Base-by-base conservation (phyloP, 2,888 invertebrate genomes). In the Lasioglossum villosulum region DNA sequence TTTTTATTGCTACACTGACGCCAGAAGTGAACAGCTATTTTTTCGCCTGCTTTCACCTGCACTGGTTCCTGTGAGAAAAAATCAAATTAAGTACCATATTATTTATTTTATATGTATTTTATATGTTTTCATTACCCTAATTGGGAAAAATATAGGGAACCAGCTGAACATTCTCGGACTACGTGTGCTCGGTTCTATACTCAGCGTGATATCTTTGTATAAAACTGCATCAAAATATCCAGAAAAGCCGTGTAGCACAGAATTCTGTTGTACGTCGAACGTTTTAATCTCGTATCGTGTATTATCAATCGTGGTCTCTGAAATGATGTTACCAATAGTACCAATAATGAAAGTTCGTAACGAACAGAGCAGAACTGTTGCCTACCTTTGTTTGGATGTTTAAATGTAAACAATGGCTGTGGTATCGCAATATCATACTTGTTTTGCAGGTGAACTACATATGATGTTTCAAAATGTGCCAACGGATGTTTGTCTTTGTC, bases 121-220 rank as follows among this genome's bases (percentile, higher is more conserved):
- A 16, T 76, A 75, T 74, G 42, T 68, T n/a, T 71, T 63, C 92
- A 95, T 95, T 95, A 98, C 98, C 95, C 96, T 96, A 72, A 99
- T 96, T 14, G 99, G 99, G 94, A 99, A 99, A 92, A 98, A 98
- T 88, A 99, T 98, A 10, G 99, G 99, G 95, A 99, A 99, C 99
- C 99, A 99, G 86, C 99, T 99, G 93, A 99, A 98, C 98, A 99
- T 98, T 90, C 98, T 98, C 0, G 96, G 96, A 34, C 99, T 98
- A 94, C 98, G 98, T 1, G 98, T 98, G 72, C 96, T 96, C 1
- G 99, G 99, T 92, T 98, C 97, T 92, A 98, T 99, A 95, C 99
- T 99, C 74, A 99, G 96, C 91, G 95, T 97, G 80, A 99, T 97
- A 92, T 98, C 97, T 86, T 97, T 97, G 95, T 98, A 99, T 27